Base-by-base conservation (phyloP, 1,140 invertebrate genomes). In the Stegodyphus dumicola region DNA sequence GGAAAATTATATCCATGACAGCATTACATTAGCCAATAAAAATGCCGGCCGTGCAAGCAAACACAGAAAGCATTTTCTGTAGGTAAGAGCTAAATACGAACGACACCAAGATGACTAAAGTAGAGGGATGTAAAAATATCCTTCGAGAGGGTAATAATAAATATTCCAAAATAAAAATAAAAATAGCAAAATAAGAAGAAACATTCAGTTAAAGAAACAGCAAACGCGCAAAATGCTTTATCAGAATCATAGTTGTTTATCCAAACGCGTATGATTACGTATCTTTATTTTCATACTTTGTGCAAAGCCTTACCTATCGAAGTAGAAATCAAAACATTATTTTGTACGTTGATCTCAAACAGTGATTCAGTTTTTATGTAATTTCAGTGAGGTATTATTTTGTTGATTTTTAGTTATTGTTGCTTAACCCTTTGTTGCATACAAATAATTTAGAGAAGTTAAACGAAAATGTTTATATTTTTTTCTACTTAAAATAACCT, bases 31-130 rank as follows among this genome's bases (percentile, higher is more conserved):
- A 67, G 77, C 77, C 17, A 51, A 15, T 6, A 18, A 80, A 64
- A 15, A 49, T 64, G 11, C 48, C 6, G n/a, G 56, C 56, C 79
- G 79, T 81, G 79, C 79, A 74, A 52, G 70, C 79, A 74, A 53
- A 65, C 49, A 64, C 10, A 65, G 71, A 54, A 65, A 81, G 54
- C 77, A 80, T 60, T 9, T 56, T 60, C 60, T 6, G 11, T 33
- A 7, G 13, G 10, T 56, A 75, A 49, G 52, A 17, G 56, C 10
- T 53, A 33, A 17, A 60, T 9, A 10, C 9, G 56, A 60, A 15
- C 9, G 5, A 60, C 56, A 60, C 56, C 56, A 60, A 60, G 56
- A 60, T 10, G 33, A 33, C 33, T 33, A 33, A 33, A 33, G 33
- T 33, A 33, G 1, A 33, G 33, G 33, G 33, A 33, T 33, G 33